Conservation (phyloP, 2,888 invertebrate genomes). For the Tryphoninae sp. region DNA sequence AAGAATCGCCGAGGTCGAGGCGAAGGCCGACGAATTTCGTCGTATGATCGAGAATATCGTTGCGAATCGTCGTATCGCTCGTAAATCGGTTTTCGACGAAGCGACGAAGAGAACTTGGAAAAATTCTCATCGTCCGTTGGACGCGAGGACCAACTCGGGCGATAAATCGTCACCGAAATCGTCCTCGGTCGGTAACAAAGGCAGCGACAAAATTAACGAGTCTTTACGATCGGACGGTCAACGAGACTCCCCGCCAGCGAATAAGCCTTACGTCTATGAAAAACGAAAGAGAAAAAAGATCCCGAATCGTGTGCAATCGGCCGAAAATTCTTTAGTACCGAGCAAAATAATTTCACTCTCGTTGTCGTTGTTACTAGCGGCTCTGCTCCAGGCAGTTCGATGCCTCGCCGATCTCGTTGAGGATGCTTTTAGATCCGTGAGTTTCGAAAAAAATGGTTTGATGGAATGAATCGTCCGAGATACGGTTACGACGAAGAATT, state of each 20-base stretch:
- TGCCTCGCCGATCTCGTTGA: constrained; percentile 85
- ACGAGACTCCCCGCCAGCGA: constrained; percentile 45
- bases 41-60: constrained; percentile 69
- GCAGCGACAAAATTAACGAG: constrained; percentile 46
- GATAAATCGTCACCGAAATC: constrained; percentile 51
- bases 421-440: constrained; percentile 81
- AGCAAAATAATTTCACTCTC: constrained; percentile 84
- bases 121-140: constrained; percentile 54
- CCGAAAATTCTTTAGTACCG: constrained; percentile 75
- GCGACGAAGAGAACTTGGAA: constrained; percentile 45
- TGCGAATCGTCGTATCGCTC: constrained; percentile 63
- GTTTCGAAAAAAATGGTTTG: constrained; percentile 71
- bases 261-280: constrained; percentile 62
- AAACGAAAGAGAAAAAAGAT: constrained; percentile 73
- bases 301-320: constrained; percentile 60
- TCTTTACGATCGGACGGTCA: constrained; percentile 27
- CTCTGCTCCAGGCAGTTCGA: constrained; percentile 85
- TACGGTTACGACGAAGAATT: too few relatives aligned
- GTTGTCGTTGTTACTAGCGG: constrained; percentile 84
- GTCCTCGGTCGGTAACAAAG: background rate
- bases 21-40: constrained; percentile 70
- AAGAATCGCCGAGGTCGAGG: constrained; percentile 67
- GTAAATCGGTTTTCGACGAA: constrained; percentile 38
- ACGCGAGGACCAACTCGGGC: constrained; percentile 31
- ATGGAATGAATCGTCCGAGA: constrained; percentile 56